Base-by-base conservation (phyloP, 2,797 vertebrate genomes). In the Nyctalus aviator region DNA sequence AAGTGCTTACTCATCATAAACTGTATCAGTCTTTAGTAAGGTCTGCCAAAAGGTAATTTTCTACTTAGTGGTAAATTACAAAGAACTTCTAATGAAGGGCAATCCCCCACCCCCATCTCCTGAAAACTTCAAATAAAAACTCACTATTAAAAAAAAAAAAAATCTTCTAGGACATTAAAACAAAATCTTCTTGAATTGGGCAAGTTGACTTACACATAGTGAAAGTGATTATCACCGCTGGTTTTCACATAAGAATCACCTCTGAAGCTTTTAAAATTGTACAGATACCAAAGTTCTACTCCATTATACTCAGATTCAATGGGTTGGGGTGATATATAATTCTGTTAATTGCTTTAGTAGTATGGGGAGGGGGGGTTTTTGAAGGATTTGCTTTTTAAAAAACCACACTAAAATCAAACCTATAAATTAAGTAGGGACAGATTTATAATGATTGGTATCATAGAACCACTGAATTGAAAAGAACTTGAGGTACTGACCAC, bases 11-110 rank as follows among this genome's bases (percentile, higher is more conserved):
- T 41, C 71, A 46, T 83, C 10, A 79, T 46, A 90, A 94, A 89
- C n/a, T 13, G 20, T 55, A 20, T n/a, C 44, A 41, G 12, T 82
- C n/a, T 88, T 90, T 93, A 77, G 82, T 69, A n/a, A 64, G 8
- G 17, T 57, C 76, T 95, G 85, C 71, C 37, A 90, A 88, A 93
- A 85, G 17, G n/a, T 66, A 87, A 92, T 62, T 69, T 90, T 81
- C 77, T 89, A 72, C 55, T 84, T 71, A n/a, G 75, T n/a, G 8
- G n/a, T 79, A 3, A 37, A 82, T 30, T 30, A 76, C 55, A 89
- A 77, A 91, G 37, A 86, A 32, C 32, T 84, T 32, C 37, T 59
- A 87, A 48, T 44, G 20, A 20, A 76, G 17, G 32, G 23, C 53
- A 23, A 72, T 62, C 21, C 21, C 35, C 14, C 10, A 7, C 10